phyloP scores from a whole-genome alignment of 2,113 vertebrate species.

The Ictalurus furcatus region DNA sequence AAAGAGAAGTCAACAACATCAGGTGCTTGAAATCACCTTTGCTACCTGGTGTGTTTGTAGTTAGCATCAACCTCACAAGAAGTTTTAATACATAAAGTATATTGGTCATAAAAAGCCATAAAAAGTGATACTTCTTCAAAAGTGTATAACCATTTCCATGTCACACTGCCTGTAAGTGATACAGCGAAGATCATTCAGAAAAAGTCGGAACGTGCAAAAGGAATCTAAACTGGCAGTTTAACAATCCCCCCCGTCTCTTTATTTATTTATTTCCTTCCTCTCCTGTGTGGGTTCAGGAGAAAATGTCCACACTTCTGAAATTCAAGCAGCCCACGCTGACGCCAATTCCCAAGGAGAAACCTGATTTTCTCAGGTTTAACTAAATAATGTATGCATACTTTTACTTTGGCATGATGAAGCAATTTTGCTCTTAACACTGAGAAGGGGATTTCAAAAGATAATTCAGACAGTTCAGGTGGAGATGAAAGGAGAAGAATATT shows the following conservation, averaged over 20 bases:
- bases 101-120: neutral
- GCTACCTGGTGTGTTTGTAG: neutral
- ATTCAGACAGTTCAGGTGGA: slow-evolving; percentile 93
- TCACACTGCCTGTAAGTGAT: neutral
- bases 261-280: slow-evolving; percentile 44
- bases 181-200: neutral
- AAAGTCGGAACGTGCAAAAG: neutral
- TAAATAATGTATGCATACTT: slow-evolving; percentile 98
- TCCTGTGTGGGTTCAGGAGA: slow-evolving; percentile 35
- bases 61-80: neutral
- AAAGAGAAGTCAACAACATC: slow-evolving; percentile 34
- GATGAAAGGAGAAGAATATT: slow-evolving; percentile 74
- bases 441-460: slow-evolving; percentile 65
- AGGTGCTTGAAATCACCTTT: slow-evolving; percentile 64
- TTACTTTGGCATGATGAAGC: slow-evolving; percentile 95
- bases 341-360: slow-evolving; percentile 81
- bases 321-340: slow-evolving; percentile 79
- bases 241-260: neutral
- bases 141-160: neutral
- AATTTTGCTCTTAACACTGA: slow-evolving; percentile 89
- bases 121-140: neutral
- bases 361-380: slow-evolving; percentile 89
- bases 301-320: slow-evolving; percentile 77
- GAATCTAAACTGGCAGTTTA: slow-evolving; percentile 11
- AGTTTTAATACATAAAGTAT: too few relatives aligned